Conservation (phyloP, 2,113 vertebrate species). For the Vidua macroura region DNA sequence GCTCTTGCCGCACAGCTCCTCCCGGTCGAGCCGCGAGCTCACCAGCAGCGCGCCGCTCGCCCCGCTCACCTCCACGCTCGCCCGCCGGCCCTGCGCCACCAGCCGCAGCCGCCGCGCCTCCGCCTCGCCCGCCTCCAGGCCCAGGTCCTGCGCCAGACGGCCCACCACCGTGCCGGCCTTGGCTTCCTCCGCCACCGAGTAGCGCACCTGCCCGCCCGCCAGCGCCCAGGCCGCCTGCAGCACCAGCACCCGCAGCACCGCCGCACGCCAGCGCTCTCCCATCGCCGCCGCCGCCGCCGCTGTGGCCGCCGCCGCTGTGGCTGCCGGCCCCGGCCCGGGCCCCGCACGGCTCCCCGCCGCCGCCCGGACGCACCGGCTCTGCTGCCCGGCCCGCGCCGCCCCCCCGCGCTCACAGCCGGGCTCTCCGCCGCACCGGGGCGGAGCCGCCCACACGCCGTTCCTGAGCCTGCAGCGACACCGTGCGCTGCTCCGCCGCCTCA, state of each 20-base stretch:
- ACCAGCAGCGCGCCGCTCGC: conserved; percentile 64
- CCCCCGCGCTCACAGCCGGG: too few relatives aligned
- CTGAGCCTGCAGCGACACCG: too few relatives aligned
- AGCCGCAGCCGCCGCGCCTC: not conserved
- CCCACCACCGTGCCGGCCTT: not conserved
- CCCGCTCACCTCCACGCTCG: conserved; percentile 58
- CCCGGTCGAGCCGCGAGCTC: conserved; percentile 61
- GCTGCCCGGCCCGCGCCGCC: too few relatives aligned
- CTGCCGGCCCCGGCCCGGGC: too few relatives aligned
- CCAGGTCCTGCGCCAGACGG: not conserved
- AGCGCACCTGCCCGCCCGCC: conserved; percentile 50
- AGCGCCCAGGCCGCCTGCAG: not conserved
- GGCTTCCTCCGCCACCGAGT: conserved; percentile 66
- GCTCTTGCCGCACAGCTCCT: conserved; percentile 54
- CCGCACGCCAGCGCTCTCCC: too few relatives aligned
- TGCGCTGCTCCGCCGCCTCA: too few relatives aligned
- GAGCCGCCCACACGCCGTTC: too few relatives aligned
- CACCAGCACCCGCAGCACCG: not conserved
- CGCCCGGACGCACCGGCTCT: too few relatives aligned
- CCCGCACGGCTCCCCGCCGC: too few relatives aligned
- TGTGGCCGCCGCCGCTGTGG: too few relatives aligned
- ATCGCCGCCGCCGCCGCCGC: too few relatives aligned
- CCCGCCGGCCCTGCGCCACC: not conserved
- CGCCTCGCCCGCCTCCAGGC: not conserved
- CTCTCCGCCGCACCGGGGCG: too few relatives aligned